A percentile compares a stretch with the other conserved stretches of the same genome.
These are phyloP conservation scores for Idaea dimidiata DNA, from an alignment of 2,888 invertebrate species.

Conservation along the genomic window DNA sequence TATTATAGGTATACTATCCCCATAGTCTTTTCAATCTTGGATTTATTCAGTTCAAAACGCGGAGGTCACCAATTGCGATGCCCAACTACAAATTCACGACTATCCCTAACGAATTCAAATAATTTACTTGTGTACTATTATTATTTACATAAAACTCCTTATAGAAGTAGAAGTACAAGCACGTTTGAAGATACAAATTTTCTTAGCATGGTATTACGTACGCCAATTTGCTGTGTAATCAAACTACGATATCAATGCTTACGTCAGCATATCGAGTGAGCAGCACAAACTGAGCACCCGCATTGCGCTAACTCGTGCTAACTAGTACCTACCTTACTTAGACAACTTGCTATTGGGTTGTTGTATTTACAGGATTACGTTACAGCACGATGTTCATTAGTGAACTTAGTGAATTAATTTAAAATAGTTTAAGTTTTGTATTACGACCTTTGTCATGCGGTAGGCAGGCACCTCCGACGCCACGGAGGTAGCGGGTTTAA, in stretches of 20 bases:
- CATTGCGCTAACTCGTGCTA: slow-evolving; percentile 30
- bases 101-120: too few relatives aligned
- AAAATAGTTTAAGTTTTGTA: neutral
- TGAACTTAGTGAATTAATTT: neutral
- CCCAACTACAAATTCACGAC: too few relatives aligned
- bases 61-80: too few relatives aligned
- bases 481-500: too few relatives aligned
- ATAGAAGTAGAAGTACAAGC: slow-evolving; percentile 5
- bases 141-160: slow-evolving; percentile 1
- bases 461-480: too few relatives aligned
- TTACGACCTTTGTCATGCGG: too few relatives aligned
- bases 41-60: too few relatives aligned
- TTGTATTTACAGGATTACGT: slow-evolving; percentile 3
- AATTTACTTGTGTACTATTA: too few relatives aligned
- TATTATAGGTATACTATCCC: too few relatives aligned
- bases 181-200: neutral
- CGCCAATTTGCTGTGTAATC: neutral
- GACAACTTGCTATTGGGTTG: slow-evolving; percentile 15
- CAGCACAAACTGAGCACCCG: slow-evolving; percentile 14
- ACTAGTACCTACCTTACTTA: slow-evolving; percentile 25
- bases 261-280: slow-evolving; percentile 15
- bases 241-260: neutral
- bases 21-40: too few relatives aligned
- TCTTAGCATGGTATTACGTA: neutral
- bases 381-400: neutral